Evolutionary conservation across 2,888 invertebrate genomes (phyloP).

Genomic region (Pelosia muscerda): DNA sequence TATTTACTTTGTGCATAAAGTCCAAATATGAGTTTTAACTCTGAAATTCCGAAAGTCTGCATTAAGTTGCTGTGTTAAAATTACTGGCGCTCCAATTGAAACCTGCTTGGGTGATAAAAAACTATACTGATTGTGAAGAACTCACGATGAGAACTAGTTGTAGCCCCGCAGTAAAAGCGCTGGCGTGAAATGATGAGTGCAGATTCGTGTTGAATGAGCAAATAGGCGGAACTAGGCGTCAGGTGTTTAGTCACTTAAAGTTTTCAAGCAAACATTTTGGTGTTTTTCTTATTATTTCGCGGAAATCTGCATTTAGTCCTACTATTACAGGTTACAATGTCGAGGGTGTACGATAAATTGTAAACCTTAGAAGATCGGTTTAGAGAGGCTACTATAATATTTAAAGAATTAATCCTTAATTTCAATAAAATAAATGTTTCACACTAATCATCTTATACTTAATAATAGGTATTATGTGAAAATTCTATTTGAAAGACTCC

Average conservation of each 20-base stretch:
- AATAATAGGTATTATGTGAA: no score
- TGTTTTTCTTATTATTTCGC: background rate
- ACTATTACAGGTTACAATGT: background rate
- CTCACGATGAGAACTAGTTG: constrained; percentile 21
- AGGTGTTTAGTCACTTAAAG: constrained; percentile 36
- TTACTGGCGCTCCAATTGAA: background rate
- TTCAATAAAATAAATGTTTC: no score
- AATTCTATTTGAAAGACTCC: no score
- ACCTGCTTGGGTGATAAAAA: background rate
- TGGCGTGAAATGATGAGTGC: constrained; percentile 59
- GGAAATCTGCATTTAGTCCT: background rate
- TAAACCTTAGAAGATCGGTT: no score
- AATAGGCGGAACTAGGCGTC: constrained; percentile 56
- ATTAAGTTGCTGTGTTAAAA: background rate
- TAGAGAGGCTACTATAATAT: no score
- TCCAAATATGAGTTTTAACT: no score
- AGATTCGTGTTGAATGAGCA: constrained; percentile 64
- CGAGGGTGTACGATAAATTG: no score
- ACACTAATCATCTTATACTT: no score
- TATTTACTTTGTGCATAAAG: no score
- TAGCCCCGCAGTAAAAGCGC: constrained; percentile 31
- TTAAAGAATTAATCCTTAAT: no score
- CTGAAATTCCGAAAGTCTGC: no score
- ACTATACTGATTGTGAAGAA: background rate
- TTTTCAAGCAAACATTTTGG: background rate